phyloP scores from a whole-genome alignment of 2,797 vertebrate species.

The Aquila chrysaetos region DNA sequence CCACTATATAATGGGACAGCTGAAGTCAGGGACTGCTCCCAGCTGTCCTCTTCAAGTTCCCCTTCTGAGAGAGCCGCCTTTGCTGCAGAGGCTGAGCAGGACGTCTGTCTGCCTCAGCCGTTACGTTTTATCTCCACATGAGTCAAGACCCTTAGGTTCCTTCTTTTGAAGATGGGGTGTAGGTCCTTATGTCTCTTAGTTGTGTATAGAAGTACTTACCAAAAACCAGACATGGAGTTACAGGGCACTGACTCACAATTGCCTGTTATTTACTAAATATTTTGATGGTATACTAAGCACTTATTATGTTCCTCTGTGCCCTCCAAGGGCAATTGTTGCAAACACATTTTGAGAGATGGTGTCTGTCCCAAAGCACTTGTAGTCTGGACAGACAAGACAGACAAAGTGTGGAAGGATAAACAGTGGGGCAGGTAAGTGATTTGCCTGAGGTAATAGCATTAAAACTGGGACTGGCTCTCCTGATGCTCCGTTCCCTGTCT shows the following conservation, averaged over 20 bases:
- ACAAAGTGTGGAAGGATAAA: not conserved
- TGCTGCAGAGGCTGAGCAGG: not conserved
- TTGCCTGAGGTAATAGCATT: fast-evolving
- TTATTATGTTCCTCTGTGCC: not conserved
- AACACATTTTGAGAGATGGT: not conserved
- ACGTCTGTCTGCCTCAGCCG: not conserved
- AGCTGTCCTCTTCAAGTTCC: not conserved
- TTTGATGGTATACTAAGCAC: not conserved
- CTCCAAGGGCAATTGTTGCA: not conserved
- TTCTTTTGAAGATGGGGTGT: conserved; percentile 30
- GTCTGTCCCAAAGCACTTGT: not conserved
- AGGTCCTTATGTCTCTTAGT: not conserved
- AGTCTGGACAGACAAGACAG: not conserved
- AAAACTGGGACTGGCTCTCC: not conserved
- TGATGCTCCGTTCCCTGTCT: not conserved
- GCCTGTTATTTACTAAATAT: conserved; percentile 45
- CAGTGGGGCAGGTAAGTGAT: not conserved
- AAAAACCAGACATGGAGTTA: conserved; percentile 17
- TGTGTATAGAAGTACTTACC: conserved; percentile 11
- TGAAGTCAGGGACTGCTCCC: not conserved
- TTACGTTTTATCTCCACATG: not conserved
- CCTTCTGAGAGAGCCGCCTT: not conserved
- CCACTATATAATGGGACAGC: not conserved
- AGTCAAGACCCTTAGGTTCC: conserved; percentile 7
- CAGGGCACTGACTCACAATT: conserved; percentile 36